Conservation (phyloP, 2,888 invertebrate species). For the Automeris io region DNA sequence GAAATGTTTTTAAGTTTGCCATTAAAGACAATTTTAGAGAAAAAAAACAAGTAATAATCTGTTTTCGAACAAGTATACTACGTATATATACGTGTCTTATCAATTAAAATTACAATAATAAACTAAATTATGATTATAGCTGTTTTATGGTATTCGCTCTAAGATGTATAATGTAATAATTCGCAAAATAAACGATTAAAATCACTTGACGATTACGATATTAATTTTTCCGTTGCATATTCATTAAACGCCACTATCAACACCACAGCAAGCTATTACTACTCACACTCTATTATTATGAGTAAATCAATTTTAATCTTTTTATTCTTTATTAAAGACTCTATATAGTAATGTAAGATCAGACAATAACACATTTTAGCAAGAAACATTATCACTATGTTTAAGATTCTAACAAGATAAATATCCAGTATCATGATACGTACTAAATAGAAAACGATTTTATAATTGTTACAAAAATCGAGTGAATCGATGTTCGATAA, state of each 20-base stretch:
- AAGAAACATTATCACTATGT: too few relatives aligned
- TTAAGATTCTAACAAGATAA: too few relatives aligned
- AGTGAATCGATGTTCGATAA: neutral
- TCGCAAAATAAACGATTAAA: neutral
- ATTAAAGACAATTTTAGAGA: neutral
- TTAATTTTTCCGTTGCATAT: neutral
- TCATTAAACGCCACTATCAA: neutral
- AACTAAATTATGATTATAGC: neutral
- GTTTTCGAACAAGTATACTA: neutral
- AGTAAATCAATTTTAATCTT: neutral
- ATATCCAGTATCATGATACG: too few relatives aligned
- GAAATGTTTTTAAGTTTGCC: too few relatives aligned
- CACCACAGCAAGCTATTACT: neutral
- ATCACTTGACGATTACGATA: neutral
- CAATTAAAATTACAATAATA: neutral
- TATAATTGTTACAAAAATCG: too few relatives aligned
- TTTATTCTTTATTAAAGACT: neutral
- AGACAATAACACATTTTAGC: too few relatives aligned
- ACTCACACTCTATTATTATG: neutral
- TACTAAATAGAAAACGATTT: too few relatives aligned
- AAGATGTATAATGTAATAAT: neutral
- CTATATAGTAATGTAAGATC: neutral
- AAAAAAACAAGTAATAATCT: neutral
- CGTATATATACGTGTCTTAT: too few relatives aligned
- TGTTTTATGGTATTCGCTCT: neutral